phyloP scores from a whole-genome alignment of 1,140 invertebrate species.

The Oryzaephilus surinamensis region DNA sequence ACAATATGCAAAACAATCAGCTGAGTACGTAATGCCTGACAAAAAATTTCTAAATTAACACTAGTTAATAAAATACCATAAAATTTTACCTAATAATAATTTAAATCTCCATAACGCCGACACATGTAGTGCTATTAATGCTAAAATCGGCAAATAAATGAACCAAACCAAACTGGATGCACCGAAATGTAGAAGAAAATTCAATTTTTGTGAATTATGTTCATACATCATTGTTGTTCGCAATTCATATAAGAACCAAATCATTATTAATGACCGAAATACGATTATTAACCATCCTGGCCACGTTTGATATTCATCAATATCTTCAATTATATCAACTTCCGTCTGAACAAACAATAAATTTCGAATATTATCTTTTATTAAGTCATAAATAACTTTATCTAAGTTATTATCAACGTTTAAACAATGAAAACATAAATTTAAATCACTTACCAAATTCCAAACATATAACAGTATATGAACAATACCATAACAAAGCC shows the following conservation, averaged over 20 bases:
- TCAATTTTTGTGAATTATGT: slow-evolving; percentile 79
- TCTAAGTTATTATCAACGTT: too few relatives aligned
- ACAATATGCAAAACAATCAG: slow-evolving; percentile 87
- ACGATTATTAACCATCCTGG: slow-evolving; percentile 88
- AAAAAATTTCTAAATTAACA: slow-evolving; percentile 8
- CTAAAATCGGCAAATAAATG: slow-evolving; percentile 90
- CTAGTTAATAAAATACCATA: background rate
- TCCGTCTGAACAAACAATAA: slow-evolving; percentile 58
- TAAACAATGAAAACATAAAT: slow-evolving; percentile 1
- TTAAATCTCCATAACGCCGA: slow-evolving; percentile 93
- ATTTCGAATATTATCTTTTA: background rate
- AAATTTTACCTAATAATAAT: slow-evolving; percentile 73
- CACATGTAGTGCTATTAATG: slow-evolving; percentile 84
- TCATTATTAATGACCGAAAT: slow-evolving; percentile 80
- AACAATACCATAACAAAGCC: slow-evolving; percentile 83
- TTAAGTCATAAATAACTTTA: too few relatives aligned
- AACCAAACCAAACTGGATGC: slow-evolving; percentile 97
- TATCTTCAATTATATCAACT: slow-evolving; percentile 91
- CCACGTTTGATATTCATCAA: slow-evolving; percentile 95
- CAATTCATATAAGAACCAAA: slow-evolving; percentile 91
- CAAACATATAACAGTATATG: slow-evolving; percentile 90
- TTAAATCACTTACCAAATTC: slow-evolving; percentile 71
- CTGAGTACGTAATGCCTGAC: slow-evolving; percentile 85
- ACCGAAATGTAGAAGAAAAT: slow-evolving; percentile 92
- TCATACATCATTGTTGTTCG: slow-evolving; percentile 85